Conservation (phyloP, 2,888 invertebrate genomes). For the Dryomyza anilis region DNA sequence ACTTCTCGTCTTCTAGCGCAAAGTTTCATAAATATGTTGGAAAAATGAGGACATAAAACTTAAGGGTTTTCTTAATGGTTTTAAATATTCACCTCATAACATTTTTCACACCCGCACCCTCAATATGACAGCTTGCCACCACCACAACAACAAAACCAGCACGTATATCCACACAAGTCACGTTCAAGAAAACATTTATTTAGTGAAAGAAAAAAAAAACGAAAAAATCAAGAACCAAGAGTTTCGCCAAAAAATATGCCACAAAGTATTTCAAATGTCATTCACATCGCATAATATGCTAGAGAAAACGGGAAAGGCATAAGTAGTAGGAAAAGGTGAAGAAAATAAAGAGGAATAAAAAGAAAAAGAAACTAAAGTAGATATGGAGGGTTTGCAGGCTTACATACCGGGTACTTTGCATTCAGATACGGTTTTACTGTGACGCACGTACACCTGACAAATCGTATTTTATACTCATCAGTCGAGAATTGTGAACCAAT, state of each 20-base stretch:
- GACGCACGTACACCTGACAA: too few relatives aligned
- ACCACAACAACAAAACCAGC: too few relatives aligned
- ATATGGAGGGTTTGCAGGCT: too few relatives aligned
- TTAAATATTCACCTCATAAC: conserved; percentile 22
- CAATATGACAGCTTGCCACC: background rate
- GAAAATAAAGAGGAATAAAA: background rate
- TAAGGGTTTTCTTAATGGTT: conserved; percentile 24
- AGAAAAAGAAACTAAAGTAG: background rate
- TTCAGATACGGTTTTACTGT: too few relatives aligned
- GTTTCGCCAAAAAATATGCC: conserved; percentile 21
- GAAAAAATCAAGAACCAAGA: background rate
- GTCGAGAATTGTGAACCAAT: too few relatives aligned
- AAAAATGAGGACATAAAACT: conserved; percentile 23
- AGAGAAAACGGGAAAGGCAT: too few relatives aligned
- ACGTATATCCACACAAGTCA: conserved; percentile 18
- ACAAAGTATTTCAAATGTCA: conserved; percentile 22
- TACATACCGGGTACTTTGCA: too few relatives aligned
- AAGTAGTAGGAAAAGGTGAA: background rate
- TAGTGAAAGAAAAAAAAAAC: conserved; percentile 11
- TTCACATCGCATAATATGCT: conserved; percentile 11
- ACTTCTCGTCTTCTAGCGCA: background rate
- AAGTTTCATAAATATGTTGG: conserved; percentile 1
- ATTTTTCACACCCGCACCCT: background rate
- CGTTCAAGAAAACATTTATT: conserved; percentile 17
- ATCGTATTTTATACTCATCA: too few relatives aligned